Percentiles rank a stretch among this genome's conserved stretches.
Evolutionary conservation across 2,113 vertebrate species (phyloP).

Genomic region (Cavia aperea): DNA sequence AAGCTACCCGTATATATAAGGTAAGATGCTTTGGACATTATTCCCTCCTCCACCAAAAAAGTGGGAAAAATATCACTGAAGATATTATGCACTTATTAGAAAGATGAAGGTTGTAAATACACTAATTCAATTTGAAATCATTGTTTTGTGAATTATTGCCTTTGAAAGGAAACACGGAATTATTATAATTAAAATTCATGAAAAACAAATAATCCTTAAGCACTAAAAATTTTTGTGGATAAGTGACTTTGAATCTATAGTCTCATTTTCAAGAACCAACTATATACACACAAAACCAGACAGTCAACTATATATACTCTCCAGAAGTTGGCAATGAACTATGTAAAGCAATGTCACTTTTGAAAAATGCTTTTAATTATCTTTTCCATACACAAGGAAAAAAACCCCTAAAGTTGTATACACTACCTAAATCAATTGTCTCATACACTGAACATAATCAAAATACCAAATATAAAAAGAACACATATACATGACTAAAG

Average conservation of each 20-base stretch:
- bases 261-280: conserved; percentile 12
- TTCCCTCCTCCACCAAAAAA: background rate
- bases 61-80: background rate
- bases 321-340: background rate
- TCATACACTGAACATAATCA: conserved; percentile 6
- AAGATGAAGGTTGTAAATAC: background rate
- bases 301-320: background rate
- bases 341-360: background rate
- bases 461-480: conserved; percentile 25
- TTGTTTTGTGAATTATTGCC: conserved; percentile 26
- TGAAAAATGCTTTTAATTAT: conserved; percentile 6
- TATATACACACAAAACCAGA: background rate
- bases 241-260: conserved; percentile 18
- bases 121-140: background rate
- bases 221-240: background rate
- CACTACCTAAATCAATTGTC: background rate
- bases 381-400: background rate
- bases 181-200: conserved; percentile 32
- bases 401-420: background rate
- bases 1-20: background rate
- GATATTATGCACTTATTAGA: background rate
- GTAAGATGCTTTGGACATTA: background rate
- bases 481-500: conserved; percentile 15
- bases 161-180: conserved; percentile 42
- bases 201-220: conserved; percentile 31